A percentile compares a stretch with the other conserved stretches of the same genome.
phyloP scores from a whole-genome alignment of 1,140 invertebrate genomes.

The Octopus sinensis region DNA sequence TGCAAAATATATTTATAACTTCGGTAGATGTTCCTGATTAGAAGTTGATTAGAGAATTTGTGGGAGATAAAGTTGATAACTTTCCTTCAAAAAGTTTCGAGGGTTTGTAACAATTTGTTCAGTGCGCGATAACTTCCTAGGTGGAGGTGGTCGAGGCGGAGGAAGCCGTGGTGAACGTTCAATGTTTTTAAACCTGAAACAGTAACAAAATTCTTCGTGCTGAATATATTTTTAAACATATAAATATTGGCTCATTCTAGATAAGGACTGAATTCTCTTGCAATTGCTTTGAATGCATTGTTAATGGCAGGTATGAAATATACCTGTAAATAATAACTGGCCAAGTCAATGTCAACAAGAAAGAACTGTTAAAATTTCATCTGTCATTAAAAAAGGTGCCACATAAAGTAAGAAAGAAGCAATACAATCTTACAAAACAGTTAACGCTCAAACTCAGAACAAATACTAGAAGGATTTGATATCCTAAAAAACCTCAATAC shows the following conservation, averaged over 20 bases:
- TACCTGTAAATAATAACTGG: not conserved
- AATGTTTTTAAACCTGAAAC: constrained; percentile 30
- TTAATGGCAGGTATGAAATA: not conserved
- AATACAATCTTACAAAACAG: too few relatives aligned
- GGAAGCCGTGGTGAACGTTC: constrained; percentile 29
- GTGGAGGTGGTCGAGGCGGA: constrained; percentile 28
- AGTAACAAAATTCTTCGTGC: not conserved
- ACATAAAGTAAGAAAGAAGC: too few relatives aligned
- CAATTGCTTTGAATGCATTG: not conserved
- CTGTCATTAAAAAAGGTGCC: too few relatives aligned
- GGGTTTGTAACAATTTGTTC: constrained; percentile 29
- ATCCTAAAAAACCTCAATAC: too few relatives aligned
- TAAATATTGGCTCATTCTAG: not conserved
- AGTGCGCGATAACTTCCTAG: constrained; percentile 24
- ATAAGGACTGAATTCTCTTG: not conserved
- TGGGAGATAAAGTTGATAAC: constrained; percentile 31
- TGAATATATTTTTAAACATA: too few relatives aligned
- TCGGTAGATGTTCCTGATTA: too few relatives aligned
- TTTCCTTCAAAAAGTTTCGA: constrained; percentile 34
- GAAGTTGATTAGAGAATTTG: not conserved
- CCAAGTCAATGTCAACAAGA: too few relatives aligned
- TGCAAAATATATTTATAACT: too few relatives aligned
- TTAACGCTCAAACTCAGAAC: too few relatives aligned
- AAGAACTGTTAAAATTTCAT: too few relatives aligned
- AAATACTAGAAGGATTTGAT: too few relatives aligned